These are phyloP conservation scores for Halichoerus grypus DNA, from an alignment of 2,113 vertebrate genomes.

Conservation along the genomic window DNA sequence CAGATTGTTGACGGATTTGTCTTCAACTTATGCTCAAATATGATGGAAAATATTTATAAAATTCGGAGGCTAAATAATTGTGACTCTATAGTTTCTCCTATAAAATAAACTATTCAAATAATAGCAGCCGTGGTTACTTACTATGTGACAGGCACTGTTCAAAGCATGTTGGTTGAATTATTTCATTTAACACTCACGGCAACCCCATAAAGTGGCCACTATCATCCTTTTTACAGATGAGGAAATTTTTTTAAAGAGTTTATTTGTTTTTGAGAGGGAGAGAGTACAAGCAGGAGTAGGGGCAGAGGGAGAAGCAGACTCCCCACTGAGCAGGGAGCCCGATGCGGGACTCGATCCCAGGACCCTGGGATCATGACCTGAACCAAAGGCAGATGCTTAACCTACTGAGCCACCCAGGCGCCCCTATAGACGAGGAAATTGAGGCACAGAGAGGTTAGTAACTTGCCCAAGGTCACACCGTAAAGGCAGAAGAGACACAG, in stretches of 20 bases:
- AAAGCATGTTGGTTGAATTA: constrained; percentile 20
- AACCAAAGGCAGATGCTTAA: too few relatives aligned
- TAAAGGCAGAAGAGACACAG: neutral
- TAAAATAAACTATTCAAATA: neutral
- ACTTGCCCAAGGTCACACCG: neutral
- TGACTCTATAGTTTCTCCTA: neutral
- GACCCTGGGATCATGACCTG: too few relatives aligned
- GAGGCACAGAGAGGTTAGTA: neutral
- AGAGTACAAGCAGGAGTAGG: too few relatives aligned
- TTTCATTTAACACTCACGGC: neutral
- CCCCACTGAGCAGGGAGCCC: too few relatives aligned
- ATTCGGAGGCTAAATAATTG: constrained; percentile 6
- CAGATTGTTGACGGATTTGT: neutral
- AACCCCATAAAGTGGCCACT: neutral
- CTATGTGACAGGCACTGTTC: neutral
- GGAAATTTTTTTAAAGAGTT: neutral
- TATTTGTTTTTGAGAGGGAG: too few relatives aligned
- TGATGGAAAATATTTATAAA: constrained; percentile 28
- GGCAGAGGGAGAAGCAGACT: too few relatives aligned
- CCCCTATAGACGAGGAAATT: neutral
- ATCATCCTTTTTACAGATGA: neutral
- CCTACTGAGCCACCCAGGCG: too few relatives aligned
- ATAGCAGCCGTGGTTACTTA: neutral
- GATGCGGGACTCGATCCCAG: too few relatives aligned
- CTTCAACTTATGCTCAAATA: constrained; percentile 18